phyloP scores from a whole-genome alignment of 2,888 invertebrate genomes.

The Beris chalybata region DNA sequence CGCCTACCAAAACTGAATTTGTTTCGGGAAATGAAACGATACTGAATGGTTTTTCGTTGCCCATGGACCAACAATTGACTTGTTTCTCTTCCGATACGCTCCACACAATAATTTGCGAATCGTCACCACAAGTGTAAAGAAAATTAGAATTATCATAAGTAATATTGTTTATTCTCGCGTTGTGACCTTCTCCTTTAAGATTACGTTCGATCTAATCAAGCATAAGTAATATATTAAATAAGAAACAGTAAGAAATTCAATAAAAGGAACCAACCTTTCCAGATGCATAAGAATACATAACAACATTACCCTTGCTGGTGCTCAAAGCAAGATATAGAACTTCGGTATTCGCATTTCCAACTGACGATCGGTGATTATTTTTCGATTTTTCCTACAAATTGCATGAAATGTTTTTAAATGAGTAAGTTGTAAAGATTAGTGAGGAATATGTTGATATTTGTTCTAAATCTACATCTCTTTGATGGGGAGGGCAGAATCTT shows the following conservation, averaged over 20 bases:
- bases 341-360: slow-evolving; percentile 35
- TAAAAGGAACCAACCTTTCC: slow-evolving; percentile 46
- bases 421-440: no score
- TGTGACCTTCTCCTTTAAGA: slow-evolving; percentile 55
- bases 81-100: slow-evolving; percentile 54
- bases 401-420: no score
- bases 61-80: slow-evolving; percentile 63
- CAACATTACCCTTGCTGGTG: slow-evolving; percentile 49
- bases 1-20: slow-evolving; percentile 49
- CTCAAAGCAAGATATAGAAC: slow-evolving; percentile 50
- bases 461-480: no score
- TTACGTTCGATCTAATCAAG: slow-evolving; percentile 48
- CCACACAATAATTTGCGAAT: slow-evolving; percentile 62
- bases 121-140: slow-evolving; percentile 63
- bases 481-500: no score
- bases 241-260: background rate
- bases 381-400: slow-evolving; percentile 41
- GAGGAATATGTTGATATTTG: no score
- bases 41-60: slow-evolving; percentile 58
- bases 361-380: slow-evolving; percentile 44
- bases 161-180: slow-evolving; percentile 60
- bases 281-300: slow-evolving; percentile 49
- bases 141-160: slow-evolving; percentile 58
- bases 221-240: background rate
- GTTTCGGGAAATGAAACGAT: slow-evolving; percentile 51